Evolutionary conservation across 1,140 invertebrate genomes (phyloP), one percentile per base, ranked within the genome.

Genomic region (Drosophila baimaii): DNA sequence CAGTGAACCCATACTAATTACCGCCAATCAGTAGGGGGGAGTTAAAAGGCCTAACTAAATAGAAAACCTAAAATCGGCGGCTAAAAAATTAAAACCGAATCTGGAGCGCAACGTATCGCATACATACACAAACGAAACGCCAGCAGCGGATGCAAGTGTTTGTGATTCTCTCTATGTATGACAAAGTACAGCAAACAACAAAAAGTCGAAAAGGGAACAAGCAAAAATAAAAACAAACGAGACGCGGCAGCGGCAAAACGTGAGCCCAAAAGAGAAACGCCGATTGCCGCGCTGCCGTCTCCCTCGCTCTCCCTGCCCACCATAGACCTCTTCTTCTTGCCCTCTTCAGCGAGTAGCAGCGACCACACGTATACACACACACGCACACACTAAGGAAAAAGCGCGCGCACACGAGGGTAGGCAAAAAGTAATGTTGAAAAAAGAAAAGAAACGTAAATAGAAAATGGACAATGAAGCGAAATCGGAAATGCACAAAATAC

Each of bases 181-280:
- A 68, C 62, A 89, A 89, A 89, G 84, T 89, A 89, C 84, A 89
- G 84, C 84, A 89, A 89, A 89, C 85, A 89, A 86, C 82, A 89
- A 89, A 86, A 89, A 86, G 82, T 86, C 82, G 57, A 86, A 82
- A 86, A 86, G 66, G 75, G 79, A 89, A 88, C 68, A 77, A 81
- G 81, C 35, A 88, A 89, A 90, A 89, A 89, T 88, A 89, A 89
- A 89, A 89, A 89, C 83, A 80, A 89, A 89, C 84, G 84, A 89
- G 85, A 81, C 77, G 80, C 78, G 82, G 71, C 80, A 61, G 73
- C 77, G 77, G 77, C 70, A 78, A 80, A 89, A 89, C 70, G 77
- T 81, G 77, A 68, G 41, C 37, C 39, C 65, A 78, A 89, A 84
- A 70, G 63, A 54, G 66, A 81, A 62, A 52, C 33, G 56, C 65